Evolutionary conservation across 2,888 invertebrate species (phyloP), one percentile per base, ranked within the genome.

Genomic region (Maniola hyperantus): DNA sequence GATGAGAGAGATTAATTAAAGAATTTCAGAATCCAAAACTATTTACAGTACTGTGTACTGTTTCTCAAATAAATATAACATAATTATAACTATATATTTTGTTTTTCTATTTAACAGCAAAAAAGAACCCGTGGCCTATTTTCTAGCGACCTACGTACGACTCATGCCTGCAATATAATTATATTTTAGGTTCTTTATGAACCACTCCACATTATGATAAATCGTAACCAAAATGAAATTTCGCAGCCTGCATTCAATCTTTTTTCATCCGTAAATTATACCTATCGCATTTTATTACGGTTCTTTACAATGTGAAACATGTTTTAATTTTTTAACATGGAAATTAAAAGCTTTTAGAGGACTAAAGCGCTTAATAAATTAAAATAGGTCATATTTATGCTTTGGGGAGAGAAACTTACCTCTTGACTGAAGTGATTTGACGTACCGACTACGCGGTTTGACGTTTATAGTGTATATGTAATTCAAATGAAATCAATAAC

Each of bases 381-480:
- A 71, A 72, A 72, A 72, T 71, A 72, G 72, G 72, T 72, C 72
- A 72, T 71, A 72, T 72, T 72, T 72, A 71, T 69, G 72, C 72
- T 72, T 72, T 72, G 68, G 71, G 66, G 66, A 68, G 69, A 71
- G 69, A 71, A 72, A 71, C 72, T 72, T 66, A 64, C 64, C 72
- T 65, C 71, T 72, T 68, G 66, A 67, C 61, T 71, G 64, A 67
- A 72, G 72, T 72, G 72, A 72, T 72, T 72, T 71, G 67, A 62
- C 54, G 66, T 61, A 53, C 65, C 66, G 68, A 68, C 66, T 66
- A 58, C 69, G 64, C 65, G 65, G 63, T 70, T 57, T 70, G 61
- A 64, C 65, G 71, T 69, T 59, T 39, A 59, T 66, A 66, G 42
- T 64, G 46, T 59, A 65, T 65, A 64, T 71, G 72, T 72, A 72